Evolutionary conservation across 2,113 vertebrate genomes (phyloP), one percentile per base, ranked within the genome.

Genomic region (Cacatua alba): DNA sequence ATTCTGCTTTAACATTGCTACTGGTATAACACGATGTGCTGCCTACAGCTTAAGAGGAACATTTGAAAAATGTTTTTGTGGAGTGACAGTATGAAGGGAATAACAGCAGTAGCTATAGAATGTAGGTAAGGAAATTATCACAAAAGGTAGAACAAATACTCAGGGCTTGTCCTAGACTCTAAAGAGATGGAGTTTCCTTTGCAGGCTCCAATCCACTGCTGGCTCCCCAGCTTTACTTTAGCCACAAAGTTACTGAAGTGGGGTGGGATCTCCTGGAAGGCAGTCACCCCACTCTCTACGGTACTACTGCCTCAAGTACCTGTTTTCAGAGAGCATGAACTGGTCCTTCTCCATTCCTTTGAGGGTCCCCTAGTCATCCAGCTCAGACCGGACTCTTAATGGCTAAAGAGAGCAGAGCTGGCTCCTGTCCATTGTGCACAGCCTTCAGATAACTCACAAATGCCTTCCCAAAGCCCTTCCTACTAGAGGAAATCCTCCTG

Each of bases 1-100:
- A 94, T 96, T 93, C 86, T 85, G 29, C 48, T 74, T 90, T 60
- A 88, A 86, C 60, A 71, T 92, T 82, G 86, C 57, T 77, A 82
- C 90, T 76, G n/a, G 24, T 60, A 37, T 64, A 93, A 62, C 72
- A 86, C n/a, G 84, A 15, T 59, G 39, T 65, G 35, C 57, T 95
- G 64, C 69, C 68, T n/a, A 90, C 48, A 86, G 65, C 41, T 88
- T 76, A 91, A 93, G 19, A 92, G 48, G n/a, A 84, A 82, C 49
- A 79, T 53, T 60, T 75, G 39, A 95, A 95, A 92, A 95, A 75
- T 16, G 9, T 57, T 63, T 88, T 92, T 2, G 1, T 70, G 67
- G 17, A 59, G 57, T 46, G 83, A 76, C 41, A 84, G 28, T 46
- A 62, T n/a, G 68, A 63, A 78, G 37, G 48, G 51, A 83, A 77